Evolutionary conservation across 2,113 vertebrate genomes (phyloP), one percentile per base, ranked within the genome.

Genomic region (Psophia crepitans): DNA sequence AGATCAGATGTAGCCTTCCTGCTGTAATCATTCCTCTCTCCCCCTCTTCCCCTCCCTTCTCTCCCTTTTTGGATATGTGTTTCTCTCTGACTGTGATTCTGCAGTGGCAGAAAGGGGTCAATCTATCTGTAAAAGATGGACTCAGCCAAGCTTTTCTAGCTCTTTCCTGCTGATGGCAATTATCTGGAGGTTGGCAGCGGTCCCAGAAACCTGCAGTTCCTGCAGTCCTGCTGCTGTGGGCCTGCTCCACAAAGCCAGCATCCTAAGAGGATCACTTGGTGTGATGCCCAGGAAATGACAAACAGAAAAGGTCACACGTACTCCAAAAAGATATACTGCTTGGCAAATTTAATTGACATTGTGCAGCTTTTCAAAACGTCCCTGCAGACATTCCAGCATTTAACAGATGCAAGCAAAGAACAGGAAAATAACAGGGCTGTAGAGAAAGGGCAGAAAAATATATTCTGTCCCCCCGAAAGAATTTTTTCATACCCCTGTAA

Each of bases 241-340:
- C 93, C 97, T 86, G 97, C 94, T 98, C 97, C 95, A 96, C 97
- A 96, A 98, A 77, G 87, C 97, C 97, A 98, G 88, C 93, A 96
- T 98, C 98, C 96, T 97, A 92, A 95, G 98, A 98, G 98, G 98
- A 98, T 96, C 79, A 89, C 96, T 98, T 98, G 98, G 98, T 98
- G 97, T 98, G 49, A 39, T 98, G 98, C 98, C 98, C 98, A 97
- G 98, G 98, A 98, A 98, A 98, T 98, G 98, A 98, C 98, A 98
- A 98, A 98, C 98, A 98, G 97, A 98, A 98, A 98, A 98, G 98
- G 98, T 98, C 98, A 98, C 97, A 97, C 96, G 84, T 97, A 96
- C 97, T 97, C 95, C 95, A 92, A 97, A 98, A 98, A 98, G 97
- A 98, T 97, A 98, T 98, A 98, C 97, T 97, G 97, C 97, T 98